Evolutionary conservation across 2,888 invertebrate genomes (phyloP), one percentile per base, ranked within the genome.

Genomic region (Phalangium opilio): DNA sequence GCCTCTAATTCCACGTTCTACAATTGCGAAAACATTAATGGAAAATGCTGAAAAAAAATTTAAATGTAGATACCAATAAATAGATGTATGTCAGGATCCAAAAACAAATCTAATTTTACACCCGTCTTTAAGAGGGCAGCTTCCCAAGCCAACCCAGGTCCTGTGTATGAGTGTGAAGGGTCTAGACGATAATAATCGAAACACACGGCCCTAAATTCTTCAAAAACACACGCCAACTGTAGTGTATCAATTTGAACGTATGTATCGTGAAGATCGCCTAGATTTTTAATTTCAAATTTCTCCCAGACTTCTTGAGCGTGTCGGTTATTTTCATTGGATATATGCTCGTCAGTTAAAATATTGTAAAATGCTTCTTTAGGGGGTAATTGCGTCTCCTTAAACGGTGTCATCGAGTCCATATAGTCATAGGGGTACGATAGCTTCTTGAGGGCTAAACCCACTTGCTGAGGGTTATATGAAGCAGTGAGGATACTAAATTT

Each of bases 151-250:
- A 63, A 51, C 15, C 58, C 57, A 5, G 61, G 62, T 39, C 52
- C 45, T 7, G 59, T 59, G 41, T 50, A 58, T 49, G 60, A 60
- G 32, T 45, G 44, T 18, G 14, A 4, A 7, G 59, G 58, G 51
- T 62, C 59, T 34, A 61, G 45, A 17, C 53, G 46, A 48, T 61
- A 61, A 27, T 51, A 44, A 10, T 47, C 12, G 3, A 56, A 21
- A 53, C 57, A 52, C 20, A 56, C 41, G 15, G 53, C 49, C 50
- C 61, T 50, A 48, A 63, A 63, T 17, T 48, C 55, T 44, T 64
- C 58, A 55, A 62, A 63, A 15, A 62, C 59, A 55, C 60, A 58
- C 33, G 59, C 58, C 20, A 64, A 54, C 5, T 58, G 52, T 10
- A 59, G 51, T 1, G 61, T 57, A 57, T 60, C 59, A 32, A 57